phyloP scores from a whole-genome alignment of 2,113 vertebrate species.

The Datnioides undecimradiatus region DNA sequence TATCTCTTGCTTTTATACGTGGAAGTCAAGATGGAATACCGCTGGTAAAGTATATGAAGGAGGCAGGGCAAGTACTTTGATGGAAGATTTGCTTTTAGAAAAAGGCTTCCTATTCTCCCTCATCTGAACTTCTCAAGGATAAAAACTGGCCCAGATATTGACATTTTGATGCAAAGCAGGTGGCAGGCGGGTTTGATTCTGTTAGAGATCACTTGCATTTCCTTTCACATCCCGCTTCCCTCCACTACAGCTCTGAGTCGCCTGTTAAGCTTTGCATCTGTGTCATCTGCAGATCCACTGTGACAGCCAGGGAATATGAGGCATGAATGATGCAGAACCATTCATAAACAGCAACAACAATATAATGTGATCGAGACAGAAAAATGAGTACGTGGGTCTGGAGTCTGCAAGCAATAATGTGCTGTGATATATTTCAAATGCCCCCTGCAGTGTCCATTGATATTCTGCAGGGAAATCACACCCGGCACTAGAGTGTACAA shows the following conservation, averaged over 20 bases:
- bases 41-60: constrained; percentile 17
- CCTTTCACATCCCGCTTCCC: constrained; percentile 45
- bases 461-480: constrained; percentile 64
- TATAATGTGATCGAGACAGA: constrained; percentile 57
- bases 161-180: constrained; percentile 67
- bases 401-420: constrained; percentile 56
- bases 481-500: neutral
- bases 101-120: constrained; percentile 35
- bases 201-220: constrained; percentile 55
- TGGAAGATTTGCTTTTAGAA: constrained; percentile 48
- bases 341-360: constrained; percentile 66
- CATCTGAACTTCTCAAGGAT: constrained; percentile 34
- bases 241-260: constrained; percentile 25
- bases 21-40: constrained; percentile 29
- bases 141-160: constrained; percentile 46
- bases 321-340: constrained; percentile 60
- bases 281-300: constrained; percentile 61
- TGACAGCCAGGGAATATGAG: constrained; percentile 56
- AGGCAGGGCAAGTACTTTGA: constrained; percentile 28
- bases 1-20: constrained; percentile 34
- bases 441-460: constrained; percentile 55
- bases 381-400: constrained; percentile 51
- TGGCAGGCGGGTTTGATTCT: constrained; percentile 47
- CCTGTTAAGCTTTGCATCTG: constrained; percentile 50
- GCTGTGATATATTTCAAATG: constrained; percentile 66